Conservation (phyloP, 1,140 invertebrate genomes). For the Pseudomyrmex gracilis region DNA sequence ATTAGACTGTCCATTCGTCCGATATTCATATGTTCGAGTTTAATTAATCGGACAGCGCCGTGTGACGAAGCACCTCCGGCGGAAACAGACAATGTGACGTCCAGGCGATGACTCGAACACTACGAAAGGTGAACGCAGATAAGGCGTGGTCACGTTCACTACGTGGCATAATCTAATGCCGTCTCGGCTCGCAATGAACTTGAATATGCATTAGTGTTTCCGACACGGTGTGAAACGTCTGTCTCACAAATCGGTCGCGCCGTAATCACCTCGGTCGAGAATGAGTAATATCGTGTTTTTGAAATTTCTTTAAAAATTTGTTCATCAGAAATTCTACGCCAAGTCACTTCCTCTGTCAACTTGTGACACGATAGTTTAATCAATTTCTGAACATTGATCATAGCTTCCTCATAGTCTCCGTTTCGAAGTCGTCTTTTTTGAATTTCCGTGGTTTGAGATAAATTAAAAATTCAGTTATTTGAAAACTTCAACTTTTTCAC, state of each 20-base stretch:
- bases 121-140: slow-evolving; percentile 52
- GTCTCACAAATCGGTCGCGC: too few species aligned
- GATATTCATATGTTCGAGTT: slow-evolving; percentile 16
- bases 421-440: not conserved
- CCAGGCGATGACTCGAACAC: slow-evolving; percentile 25
- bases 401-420: not conserved
- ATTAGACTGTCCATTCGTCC: not conserved
- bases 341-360: too few species aligned
- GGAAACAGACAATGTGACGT: slow-evolving; percentile 57
- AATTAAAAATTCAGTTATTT: too few species aligned
- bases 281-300: too few species aligned
- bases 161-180: slow-evolving; percentile 29
- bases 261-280: too few species aligned
- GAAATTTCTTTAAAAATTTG: too few species aligned
- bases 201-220: slow-evolving; percentile 24
- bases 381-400: not conserved
- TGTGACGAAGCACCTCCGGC: slow-evolving; percentile 24
- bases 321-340: too few species aligned
- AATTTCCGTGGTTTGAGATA: too few species aligned
- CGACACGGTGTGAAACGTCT: not conserved
- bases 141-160: slow-evolving; percentile 66
- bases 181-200: slow-evolving; percentile 44
- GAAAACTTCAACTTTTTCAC: too few species aligned
- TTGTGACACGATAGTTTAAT: too few species aligned
- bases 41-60: slow-evolving; percentile 39